These are phyloP conservation scores for Halocaridina rubra DNA, from an alignment of 2,888 invertebrate genomes.

Conservation along the genomic window DNA sequence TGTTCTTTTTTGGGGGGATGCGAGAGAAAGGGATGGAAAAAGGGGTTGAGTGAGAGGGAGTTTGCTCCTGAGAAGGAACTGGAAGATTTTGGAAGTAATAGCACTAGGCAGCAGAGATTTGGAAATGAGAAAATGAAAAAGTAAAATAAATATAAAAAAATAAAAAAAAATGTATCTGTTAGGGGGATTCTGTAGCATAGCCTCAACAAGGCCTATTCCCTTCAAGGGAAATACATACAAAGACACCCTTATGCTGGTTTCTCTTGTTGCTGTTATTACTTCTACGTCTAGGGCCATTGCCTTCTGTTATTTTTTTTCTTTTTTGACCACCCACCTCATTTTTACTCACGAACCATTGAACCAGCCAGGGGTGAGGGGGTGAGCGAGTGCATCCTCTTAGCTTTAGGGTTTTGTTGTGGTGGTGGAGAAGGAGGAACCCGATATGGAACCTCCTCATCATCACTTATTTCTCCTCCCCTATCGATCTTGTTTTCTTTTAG, in stretches of 20 bases:
- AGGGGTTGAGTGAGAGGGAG: background rate
- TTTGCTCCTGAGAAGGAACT: too few relatives aligned
- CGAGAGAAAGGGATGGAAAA: background rate
- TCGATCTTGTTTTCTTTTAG: background rate
- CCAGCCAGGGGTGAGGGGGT: constrained; percentile 20
- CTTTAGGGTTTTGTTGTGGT: too few relatives aligned
- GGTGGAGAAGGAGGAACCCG: background rate
- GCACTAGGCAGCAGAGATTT: too few relatives aligned
- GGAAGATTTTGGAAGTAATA: too few relatives aligned
- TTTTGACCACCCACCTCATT: constrained; percentile 39
- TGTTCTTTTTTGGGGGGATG: constrained; percentile 1
- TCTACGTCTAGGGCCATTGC: constrained; percentile 24
- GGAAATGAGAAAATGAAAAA: too few relatives aligned
- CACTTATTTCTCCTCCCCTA: background rate
- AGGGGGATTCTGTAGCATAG: too few relatives aligned
- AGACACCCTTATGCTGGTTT: too few relatives aligned
- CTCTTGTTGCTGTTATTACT: too few relatives aligned
- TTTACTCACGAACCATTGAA: constrained; percentile 37
- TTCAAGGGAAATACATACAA: too few relatives aligned
- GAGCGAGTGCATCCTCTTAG: constrained; percentile 13
- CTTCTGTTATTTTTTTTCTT: constrained; percentile 28
- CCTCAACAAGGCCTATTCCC: background rate
- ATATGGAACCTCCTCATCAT: background rate
- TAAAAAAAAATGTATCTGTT: too few relatives aligned
- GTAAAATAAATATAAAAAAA: too few relatives aligned